Percentiles rank a stretch among this genome's conserved stretches.
Conservation (phyloP, 2,797 vertebrate species). For the Acrocephalus scirpaceus region DNA sequence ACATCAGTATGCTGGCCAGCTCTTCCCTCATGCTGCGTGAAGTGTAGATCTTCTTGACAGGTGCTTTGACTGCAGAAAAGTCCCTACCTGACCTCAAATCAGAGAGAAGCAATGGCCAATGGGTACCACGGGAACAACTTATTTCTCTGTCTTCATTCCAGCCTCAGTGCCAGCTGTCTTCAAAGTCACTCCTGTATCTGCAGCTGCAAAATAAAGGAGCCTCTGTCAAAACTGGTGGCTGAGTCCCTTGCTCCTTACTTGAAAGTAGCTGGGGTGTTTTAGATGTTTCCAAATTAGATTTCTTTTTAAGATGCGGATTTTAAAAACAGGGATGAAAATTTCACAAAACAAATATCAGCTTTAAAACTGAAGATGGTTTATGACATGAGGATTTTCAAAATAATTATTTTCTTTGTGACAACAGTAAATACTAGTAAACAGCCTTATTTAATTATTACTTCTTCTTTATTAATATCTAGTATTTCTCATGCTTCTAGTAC, state of each 20-base stretch:
- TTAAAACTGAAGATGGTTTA: background rate
- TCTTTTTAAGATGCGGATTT: background rate
- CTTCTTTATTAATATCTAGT: background rate
- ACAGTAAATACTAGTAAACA: background rate
- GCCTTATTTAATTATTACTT: background rate
- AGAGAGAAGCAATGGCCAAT: background rate
- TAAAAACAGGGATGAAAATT: background rate
- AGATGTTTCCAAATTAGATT: background rate
- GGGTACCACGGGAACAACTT: background rate
- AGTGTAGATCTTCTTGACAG: background rate
- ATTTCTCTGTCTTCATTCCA: background rate
- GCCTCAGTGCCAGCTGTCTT: background rate
- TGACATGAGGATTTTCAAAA: background rate
- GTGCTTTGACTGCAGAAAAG: background rate
- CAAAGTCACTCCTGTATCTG: background rate
- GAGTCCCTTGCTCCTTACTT: background rate
- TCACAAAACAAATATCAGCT: background rate
- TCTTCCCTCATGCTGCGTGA: background rate
- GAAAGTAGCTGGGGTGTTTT: background rate
- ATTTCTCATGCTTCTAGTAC: background rate
- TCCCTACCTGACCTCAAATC: slow-evolving; percentile 14
- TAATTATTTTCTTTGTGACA: background rate
- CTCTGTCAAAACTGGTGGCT: background rate
- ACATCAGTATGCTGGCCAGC: background rate
- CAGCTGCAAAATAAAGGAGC: background rate